Conservation (phyloP, 2,888 invertebrate species). For the Nomada fucata region DNA sequence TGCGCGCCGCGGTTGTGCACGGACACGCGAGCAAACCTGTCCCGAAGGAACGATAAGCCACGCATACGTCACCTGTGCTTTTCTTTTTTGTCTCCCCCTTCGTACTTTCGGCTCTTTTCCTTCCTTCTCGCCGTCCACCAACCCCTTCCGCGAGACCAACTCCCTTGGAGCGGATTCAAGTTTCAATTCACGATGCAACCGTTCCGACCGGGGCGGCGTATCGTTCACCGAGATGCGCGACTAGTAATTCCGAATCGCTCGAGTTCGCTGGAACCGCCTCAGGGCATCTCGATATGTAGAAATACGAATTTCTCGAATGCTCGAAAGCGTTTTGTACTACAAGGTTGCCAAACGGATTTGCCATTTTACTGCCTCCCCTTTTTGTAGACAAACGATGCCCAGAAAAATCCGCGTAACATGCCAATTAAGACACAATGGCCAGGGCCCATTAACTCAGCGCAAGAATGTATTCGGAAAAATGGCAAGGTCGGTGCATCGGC, state of each 20-base stretch:
- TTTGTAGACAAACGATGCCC: not conserved
- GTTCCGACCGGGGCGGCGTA: conserved; percentile 44
- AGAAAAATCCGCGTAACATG: not conserved
- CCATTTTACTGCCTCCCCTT: too few relatives aligned
- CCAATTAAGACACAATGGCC: conserved; percentile 8
- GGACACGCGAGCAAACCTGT: conserved; percentile 62
- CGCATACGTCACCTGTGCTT: conserved; percentile 20
- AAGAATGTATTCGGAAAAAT: conserved; percentile 16
- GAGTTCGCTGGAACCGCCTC: not conserved
- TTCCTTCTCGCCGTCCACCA: conserved; percentile 27
- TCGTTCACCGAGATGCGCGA: conserved; percentile 37
- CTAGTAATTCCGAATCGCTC: conserved; percentile 48
- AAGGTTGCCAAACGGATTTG: too few relatives aligned
- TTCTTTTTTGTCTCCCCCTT: not conserved
- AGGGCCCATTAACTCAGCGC: not conserved
- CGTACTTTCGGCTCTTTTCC: not conserved
- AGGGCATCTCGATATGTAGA: not conserved
- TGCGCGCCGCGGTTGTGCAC: conserved; percentile 55
- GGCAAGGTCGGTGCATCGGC: conserved; percentile 24
- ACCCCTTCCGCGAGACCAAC: conserved; percentile 39
- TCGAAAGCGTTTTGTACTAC: too few relatives aligned
- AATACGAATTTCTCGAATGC: not conserved
- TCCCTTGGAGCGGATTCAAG: conserved; percentile 47
- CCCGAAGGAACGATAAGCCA: conserved; percentile 65
- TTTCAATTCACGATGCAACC: conserved; percentile 50